Evolutionary conservation across 1,140 invertebrate species (phyloP), one percentile per base, ranked within the genome.

Genomic region (Hycleus phaleratus): DNA sequence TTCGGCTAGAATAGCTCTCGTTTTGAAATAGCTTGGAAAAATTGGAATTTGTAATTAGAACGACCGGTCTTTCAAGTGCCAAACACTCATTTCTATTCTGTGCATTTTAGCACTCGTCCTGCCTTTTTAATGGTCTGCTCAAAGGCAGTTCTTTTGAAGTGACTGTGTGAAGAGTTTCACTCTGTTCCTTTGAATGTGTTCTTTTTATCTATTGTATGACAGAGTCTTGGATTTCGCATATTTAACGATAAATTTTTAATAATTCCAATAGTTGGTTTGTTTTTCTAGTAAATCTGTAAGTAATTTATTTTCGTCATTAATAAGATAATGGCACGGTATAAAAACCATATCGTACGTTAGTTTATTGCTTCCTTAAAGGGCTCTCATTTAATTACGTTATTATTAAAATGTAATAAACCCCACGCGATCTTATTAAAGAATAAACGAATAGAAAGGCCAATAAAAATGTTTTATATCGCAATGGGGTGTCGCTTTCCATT

Each of bases 391-490:
- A 53, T 53, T 53, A 45, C 51, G 51, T 53, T 53, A 53, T 53
- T 53, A 53, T 53, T 53, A 53, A 53, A 53, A 53, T 53, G 51
- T 53, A 45, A 53, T 53, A 53, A 53, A 53, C 51, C 51, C 42
- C 39, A 32, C 32, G 43, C 51, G 46, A 53, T 53, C 51, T 53
- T 53, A 53, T 53, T 53, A 53, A 53, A 53, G 51, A 45, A 53
- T 53, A 53, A 53, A 38, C 51, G 51, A 53, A 53, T 53, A 53
- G 51, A 53, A 53, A 53, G 39, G 32, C 8, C 39, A 53, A 53
- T 53, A 53, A 53, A 53, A 53, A 53, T 53, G 51, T 53, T 53
- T 53, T 53, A 53, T 53, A 46, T 53, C 40, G 26, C 51, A 53
- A 45, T 38, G 51, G 51, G 51, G 51, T 53, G 51, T 53, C 51